Conservation (phyloP, 2,888 invertebrate species). For the Trachelus iudaicus region DNA sequence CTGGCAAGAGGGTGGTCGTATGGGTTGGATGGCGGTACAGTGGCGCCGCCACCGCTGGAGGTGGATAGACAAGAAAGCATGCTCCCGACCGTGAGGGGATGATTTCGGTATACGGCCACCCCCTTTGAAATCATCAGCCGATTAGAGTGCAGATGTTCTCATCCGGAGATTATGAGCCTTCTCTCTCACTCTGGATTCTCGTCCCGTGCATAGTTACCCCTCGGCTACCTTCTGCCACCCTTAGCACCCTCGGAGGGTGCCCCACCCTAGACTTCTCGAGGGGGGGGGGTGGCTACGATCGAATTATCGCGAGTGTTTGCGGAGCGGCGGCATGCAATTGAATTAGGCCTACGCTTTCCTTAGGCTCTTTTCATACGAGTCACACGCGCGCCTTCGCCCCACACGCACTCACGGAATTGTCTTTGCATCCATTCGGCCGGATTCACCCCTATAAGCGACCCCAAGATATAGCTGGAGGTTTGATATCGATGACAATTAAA, state of each 20-base stretch:
- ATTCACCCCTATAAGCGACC: background rate
- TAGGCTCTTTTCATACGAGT: constrained; percentile 15
- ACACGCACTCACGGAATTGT: background rate
- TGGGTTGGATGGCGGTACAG: background rate
- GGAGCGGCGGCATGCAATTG: constrained; percentile 63
- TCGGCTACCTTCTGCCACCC: constrained; percentile 21
- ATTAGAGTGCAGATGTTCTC: constrained; percentile 65
- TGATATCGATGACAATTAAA: background rate
- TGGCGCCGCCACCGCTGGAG: background rate
- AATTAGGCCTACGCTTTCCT: constrained; percentile 53
- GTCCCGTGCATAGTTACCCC: constrained; percentile 16
- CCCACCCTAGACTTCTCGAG: background rate
- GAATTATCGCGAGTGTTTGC: constrained; percentile 66
- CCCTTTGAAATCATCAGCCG: constrained; percentile 57
- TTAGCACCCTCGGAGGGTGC: background rate
- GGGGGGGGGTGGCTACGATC: constrained; percentile 51
- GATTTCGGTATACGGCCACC: background rate
- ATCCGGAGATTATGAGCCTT: constrained; percentile 58
- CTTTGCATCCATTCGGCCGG: background rate
- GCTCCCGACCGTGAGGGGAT: background rate
- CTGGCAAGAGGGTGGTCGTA: background rate
- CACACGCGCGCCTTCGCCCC: background rate
- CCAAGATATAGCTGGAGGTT: background rate
- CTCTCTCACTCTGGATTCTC: constrained; percentile 35
- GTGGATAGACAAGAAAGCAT: background rate